A percentile compares a stretch with the other conserved stretches of the same genome.
Conservation (phyloP, 2,888 invertebrate genomes). For the Tubulanus polymorphus region DNA sequence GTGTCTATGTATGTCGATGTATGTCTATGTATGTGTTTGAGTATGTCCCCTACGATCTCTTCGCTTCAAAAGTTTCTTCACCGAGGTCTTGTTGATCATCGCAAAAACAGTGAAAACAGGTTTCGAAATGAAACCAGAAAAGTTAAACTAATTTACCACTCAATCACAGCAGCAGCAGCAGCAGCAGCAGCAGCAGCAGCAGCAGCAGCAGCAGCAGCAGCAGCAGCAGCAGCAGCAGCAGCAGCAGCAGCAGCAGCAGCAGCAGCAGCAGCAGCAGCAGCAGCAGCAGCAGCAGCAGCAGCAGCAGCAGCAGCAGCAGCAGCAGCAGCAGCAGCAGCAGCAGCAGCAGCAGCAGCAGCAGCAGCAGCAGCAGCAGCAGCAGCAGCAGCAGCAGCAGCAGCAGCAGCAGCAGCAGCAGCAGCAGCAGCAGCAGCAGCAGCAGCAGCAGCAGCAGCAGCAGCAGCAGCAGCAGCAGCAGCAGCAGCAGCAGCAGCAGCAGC, state of each 20-base stretch:
- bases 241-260: constrained; percentile 1
- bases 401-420: constrained; percentile 1
- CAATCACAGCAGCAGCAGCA: background rate
- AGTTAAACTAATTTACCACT: too few species aligned
- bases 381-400: background rate
- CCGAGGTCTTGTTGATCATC: too few species aligned
- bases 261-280: background rate
- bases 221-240: background rate
- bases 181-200: background rate
- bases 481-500: constrained; percentile 4
- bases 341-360: constrained; percentile 1
- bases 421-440: background rate
- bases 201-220: background rate
- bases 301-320: background rate
- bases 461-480: background rate
- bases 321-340: background rate
- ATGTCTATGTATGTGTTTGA: too few species aligned
- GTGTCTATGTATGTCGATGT: too few species aligned
- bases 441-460: background rate
- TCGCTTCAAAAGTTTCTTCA: too few species aligned
- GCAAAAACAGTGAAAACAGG: too few species aligned
- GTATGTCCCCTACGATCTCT: too few species aligned
- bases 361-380: background rate
- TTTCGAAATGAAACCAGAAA: too few species aligned
- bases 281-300: background rate